phyloP scores from a whole-genome alignment of 2,113 vertebrate genomes.

The Trinectes maculatus region DNA sequence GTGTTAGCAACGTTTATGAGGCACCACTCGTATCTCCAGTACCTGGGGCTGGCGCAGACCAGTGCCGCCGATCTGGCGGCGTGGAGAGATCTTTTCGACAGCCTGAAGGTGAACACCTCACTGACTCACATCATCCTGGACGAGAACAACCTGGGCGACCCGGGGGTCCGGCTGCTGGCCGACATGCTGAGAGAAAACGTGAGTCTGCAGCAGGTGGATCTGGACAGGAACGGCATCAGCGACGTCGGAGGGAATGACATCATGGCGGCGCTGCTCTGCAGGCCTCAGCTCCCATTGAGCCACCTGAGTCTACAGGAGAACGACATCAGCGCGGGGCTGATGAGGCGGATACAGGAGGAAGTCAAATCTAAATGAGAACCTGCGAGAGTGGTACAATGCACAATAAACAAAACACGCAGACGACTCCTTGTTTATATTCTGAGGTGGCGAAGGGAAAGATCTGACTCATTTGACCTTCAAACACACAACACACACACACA shows the following conservation, averaged over 20 bases:
- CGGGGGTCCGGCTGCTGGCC: slow-evolving; percentile 78
- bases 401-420: slow-evolving; percentile 24
- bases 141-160: slow-evolving; percentile 80
- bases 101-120: slow-evolving; percentile 71
- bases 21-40: slow-evolving; percentile 76
- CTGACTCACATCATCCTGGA: slow-evolving; percentile 82
- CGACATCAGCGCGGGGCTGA: slow-evolving; percentile 73
- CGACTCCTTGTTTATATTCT: slow-evolving; percentile 42
- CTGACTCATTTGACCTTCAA: slow-evolving; percentile 42
- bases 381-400: not conserved
- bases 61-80: slow-evolving; percentile 62
- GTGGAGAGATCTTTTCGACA: slow-evolving; percentile 82
- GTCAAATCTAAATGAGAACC: slow-evolving; percentile 49
- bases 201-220: slow-evolving; percentile 75
- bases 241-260: slow-evolving; percentile 82
- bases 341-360: slow-evolving; percentile 76
- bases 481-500: slow-evolving; percentile 40
- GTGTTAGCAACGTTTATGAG: slow-evolving; percentile 78
- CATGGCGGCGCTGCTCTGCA: slow-evolving; percentile 70
- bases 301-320: slow-evolving; percentile 82
- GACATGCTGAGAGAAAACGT: slow-evolving; percentile 73
- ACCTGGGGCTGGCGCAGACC: slow-evolving; percentile 82
- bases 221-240: slow-evolving; percentile 80
- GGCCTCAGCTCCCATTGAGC: slow-evolving; percentile 57
- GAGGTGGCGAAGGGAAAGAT: slow-evolving; percentile 37